Conservation (phyloP, 2,113 vertebrate species). For the Coptodon bakossiorum region DNA sequence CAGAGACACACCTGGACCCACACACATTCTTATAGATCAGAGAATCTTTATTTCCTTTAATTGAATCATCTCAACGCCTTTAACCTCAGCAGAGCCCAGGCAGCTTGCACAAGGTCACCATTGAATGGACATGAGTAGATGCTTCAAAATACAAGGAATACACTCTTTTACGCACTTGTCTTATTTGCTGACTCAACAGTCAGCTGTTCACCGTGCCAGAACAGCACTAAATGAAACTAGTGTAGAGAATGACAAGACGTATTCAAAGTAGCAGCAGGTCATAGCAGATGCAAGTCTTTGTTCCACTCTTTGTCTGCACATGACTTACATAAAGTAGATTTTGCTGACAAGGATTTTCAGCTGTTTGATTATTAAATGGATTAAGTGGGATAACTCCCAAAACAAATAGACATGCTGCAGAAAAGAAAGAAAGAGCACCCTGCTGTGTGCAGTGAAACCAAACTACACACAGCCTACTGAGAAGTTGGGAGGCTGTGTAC, state of each 20-base stretch:
- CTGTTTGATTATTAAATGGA: slow-evolving; percentile 15
- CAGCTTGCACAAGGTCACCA: slow-evolving; percentile 30
- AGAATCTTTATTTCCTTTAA: slow-evolving; percentile 11
- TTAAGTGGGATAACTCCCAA: background rate
- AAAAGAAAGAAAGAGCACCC: background rate
- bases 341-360: background rate
- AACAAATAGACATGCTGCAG: background rate
- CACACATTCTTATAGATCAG: background rate
- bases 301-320: background rate
- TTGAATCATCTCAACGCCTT: slow-evolving; percentile 14
- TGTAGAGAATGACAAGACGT: background rate
- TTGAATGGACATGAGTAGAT: background rate
- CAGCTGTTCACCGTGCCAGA: background rate
- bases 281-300: background rate
- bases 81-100: slow-evolving; percentile 10
- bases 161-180: background rate
- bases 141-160: background rate
- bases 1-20: background rate
- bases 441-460: background rate
- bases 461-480: background rate
- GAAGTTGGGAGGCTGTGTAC: background rate
- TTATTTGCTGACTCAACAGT: background rate
- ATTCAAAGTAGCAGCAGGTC: background rate
- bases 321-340: background rate
- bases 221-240: background rate